Evolutionary conservation across 2,888 invertebrate genomes (phyloP).

Genomic region (Thymelicus acteon): DNA sequence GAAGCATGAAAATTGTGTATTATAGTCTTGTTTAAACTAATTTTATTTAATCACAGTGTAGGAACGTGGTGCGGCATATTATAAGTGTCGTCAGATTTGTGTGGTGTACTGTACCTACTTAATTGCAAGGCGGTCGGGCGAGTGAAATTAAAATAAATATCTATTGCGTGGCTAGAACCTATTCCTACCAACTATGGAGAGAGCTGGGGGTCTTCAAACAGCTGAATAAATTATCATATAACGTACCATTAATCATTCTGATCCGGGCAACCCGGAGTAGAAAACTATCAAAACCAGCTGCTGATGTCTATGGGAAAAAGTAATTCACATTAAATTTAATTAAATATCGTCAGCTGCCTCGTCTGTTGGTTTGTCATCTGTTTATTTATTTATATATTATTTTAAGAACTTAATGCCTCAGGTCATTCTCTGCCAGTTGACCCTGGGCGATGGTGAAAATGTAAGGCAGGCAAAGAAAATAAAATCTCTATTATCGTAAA

Average conservation of each 20-base stretch:
- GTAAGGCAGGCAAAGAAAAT: no score
- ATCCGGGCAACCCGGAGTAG: not conserved
- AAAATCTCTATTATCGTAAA: no score
- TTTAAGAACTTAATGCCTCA: no score
- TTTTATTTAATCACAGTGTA: not conserved
- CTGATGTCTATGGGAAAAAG: no score
- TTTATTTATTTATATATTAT: no score
- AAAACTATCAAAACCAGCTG: no score
- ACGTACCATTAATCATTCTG: not conserved
- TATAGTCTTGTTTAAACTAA: not conserved
- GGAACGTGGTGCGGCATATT: not conserved
- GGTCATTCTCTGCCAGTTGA: no score
- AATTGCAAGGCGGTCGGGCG: not conserved
- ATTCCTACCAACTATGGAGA: not conserved
- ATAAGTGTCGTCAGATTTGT: not conserved
- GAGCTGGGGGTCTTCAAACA: not conserved
- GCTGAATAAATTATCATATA: no score
- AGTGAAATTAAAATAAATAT: slow-evolving; percentile 3
- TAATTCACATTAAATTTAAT: no score
- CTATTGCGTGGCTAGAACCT: not conserved
- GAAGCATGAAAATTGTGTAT: not conserved
- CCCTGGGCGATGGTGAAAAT: no score
- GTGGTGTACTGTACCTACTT: not conserved
- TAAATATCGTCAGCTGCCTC: no score
- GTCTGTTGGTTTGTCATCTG: no score